These are phyloP conservation scores for Leptodactylus fuscus DNA, from an alignment of 2,113 vertebrate genomes.

Conservation along the genomic window DNA sequence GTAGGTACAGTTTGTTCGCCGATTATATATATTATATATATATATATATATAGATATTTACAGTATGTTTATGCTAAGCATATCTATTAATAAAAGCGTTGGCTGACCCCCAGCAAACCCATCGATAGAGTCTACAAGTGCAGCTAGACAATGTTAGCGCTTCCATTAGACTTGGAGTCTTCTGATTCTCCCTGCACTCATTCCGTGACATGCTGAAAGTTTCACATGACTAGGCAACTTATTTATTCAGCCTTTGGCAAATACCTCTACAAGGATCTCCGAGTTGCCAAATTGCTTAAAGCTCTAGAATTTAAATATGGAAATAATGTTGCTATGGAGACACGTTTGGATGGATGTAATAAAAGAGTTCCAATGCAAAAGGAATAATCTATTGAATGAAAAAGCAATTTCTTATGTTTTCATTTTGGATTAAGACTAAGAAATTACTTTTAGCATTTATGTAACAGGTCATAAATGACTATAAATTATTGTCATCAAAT, in stretches of 20 bases:
- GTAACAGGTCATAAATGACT: background rate
- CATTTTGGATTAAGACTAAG: background rate
- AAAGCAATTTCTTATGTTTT: background rate
- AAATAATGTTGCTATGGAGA: background rate
- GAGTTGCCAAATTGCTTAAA: background rate
- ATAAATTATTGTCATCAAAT: background rate
- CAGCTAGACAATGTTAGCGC: too few species aligned
- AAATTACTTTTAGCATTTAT: background rate
- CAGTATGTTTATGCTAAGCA: too few species aligned
- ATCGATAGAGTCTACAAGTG: too few species aligned
- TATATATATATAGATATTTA: too few species aligned
- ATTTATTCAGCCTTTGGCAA: background rate
- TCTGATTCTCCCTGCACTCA: background rate
- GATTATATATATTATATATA: too few species aligned
- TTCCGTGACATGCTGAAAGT: background rate
- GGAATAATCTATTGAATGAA: background rate
- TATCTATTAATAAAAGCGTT: too few species aligned
- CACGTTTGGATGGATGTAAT: background rate
- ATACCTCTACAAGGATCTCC: background rate
- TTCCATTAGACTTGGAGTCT: background rate
- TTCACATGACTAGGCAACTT: background rate
- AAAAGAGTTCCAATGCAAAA: background rate
- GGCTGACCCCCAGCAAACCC: too few species aligned
- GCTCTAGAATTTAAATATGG: constrained; percentile 4
- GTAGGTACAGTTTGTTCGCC: too few species aligned